A percentile compares a stretch with the other conserved stretches of the same genome.
Evolutionary conservation across 2,113 vertebrate genomes (phyloP).

Genomic region (Epinephelus fuscoguttatus): DNA sequence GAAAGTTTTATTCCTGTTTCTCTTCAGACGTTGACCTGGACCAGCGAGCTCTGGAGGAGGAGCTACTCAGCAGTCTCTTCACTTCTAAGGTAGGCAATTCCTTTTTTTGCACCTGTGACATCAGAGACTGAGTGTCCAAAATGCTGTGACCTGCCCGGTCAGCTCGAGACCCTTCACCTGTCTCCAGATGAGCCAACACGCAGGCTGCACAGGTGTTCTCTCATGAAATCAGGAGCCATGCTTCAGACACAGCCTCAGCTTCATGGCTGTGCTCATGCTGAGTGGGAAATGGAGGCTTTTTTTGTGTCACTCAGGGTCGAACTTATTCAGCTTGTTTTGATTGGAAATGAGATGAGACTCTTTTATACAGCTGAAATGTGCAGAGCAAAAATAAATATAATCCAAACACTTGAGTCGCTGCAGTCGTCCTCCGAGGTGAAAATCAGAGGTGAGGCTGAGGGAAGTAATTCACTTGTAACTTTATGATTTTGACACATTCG

Average conservation of each 20-base stretch:
- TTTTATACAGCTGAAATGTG: not conserved
- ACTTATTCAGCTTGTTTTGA: not conserved
- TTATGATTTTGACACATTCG: conserved; percentile 2
- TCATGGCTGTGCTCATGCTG: not conserved
- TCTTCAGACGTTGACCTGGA: conserved; percentile 90
- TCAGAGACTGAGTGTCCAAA: conserved; percentile 22
- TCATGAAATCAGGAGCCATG: conserved; percentile 19
- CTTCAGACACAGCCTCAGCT: not conserved
- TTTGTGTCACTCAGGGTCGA: not conserved
- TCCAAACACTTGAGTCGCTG: not conserved
- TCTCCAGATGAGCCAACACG: not conserved
- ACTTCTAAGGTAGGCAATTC: conserved; percentile 89
- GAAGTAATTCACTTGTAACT: conserved; percentile 14
- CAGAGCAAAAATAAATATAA: not conserved
- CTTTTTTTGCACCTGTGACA: conserved; percentile 11
- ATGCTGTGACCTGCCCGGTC: not conserved
- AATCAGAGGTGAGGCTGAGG: conserved; percentile 15
- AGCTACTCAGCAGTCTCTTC: conserved; percentile 92
- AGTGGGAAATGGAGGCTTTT: not conserved
- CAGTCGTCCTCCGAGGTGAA: not conserved
- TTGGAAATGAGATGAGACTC: not conserved
- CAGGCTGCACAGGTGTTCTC: conserved; percentile 35
- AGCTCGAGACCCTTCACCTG: not conserved
- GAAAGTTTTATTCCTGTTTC: conserved; percentile 1
- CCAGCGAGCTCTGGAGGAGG: conserved; percentile 89